phyloP scores from a whole-genome alignment of 2,888 invertebrate genomes.

The Spodoptera picta region DNA sequence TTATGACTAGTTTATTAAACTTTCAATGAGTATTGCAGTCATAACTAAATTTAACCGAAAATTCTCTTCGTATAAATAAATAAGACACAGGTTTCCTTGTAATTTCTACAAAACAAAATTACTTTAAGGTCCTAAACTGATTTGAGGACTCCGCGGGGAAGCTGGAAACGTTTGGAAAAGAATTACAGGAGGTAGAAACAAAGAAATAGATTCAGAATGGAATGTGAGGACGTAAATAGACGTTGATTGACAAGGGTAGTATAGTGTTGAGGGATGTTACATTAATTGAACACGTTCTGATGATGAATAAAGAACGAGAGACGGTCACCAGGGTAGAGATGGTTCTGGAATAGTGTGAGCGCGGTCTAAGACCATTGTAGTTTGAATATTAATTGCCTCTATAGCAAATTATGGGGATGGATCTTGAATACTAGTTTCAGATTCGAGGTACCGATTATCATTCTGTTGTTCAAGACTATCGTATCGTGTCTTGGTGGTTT shows the following conservation, averaged over 20 bases:
- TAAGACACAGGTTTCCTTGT: no score
- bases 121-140: constrained; percentile 7
- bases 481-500: no score
- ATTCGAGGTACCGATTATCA: no score
- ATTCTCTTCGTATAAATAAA: neutral
- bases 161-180: constrained; percentile 23
- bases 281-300: constrained; percentile 58
- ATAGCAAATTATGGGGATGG: neutral
- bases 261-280: constrained; percentile 54
- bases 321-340: constrained; percentile 17
- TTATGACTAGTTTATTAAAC: no score
- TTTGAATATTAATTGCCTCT: constrained; percentile 14
- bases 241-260: constrained; percentile 63
- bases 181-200: constrained; percentile 37
- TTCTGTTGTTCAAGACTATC: no score
- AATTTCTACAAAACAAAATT: neutral
- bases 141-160: constrained; percentile 33
- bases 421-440: no score
- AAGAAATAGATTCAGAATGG: constrained; percentile 39
- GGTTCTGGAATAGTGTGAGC: constrained; percentile 9
- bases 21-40: no score
- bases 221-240: constrained; percentile 51
- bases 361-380: neutral
- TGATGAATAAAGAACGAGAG: constrained; percentile 59
- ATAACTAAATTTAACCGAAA: neutral